Conservation (phyloP, 2,888 invertebrate species). For the Eristalis pertinax region DNA sequence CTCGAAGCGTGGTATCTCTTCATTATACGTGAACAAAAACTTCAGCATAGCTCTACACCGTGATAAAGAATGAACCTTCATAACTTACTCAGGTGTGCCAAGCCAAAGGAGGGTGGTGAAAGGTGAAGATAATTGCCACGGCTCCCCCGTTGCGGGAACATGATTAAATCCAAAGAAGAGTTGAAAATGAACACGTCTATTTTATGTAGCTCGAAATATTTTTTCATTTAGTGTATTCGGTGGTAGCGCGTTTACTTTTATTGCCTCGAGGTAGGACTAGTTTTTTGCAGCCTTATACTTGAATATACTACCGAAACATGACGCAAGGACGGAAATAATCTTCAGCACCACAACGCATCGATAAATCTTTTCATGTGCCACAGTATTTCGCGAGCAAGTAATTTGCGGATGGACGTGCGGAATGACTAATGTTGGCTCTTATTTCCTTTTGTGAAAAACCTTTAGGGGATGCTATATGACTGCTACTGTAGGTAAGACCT, state of each 20-base stretch:
- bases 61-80: slow-evolving; percentile 60
- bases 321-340: background rate
- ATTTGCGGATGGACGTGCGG: background rate
- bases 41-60: slow-evolving; percentile 36
- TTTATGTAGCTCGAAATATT: slow-evolving; percentile 56
- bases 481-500: no score
- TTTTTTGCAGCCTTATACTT: background rate
- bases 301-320: background rate
- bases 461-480: background rate
- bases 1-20: slow-evolving; percentile 28
- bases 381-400: background rate
- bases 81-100: slow-evolving; percentile 39
- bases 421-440: background rate
- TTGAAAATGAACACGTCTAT: slow-evolving; percentile 59
- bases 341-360: background rate
- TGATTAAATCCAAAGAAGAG: slow-evolving; percentile 52
- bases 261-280: background rate
- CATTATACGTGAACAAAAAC: slow-evolving; percentile 53
- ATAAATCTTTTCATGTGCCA: slow-evolving; percentile 10
- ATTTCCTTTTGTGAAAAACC: background rate
- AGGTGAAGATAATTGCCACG: slow-evolving; percentile 53
- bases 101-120: slow-evolving; percentile 10
- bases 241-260: background rate
- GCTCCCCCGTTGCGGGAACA: slow-evolving; percentile 37
- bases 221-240: slow-evolving; percentile 24